Conservation (phyloP, 2,797 vertebrate species). For the Argya squamiceps region DNA sequence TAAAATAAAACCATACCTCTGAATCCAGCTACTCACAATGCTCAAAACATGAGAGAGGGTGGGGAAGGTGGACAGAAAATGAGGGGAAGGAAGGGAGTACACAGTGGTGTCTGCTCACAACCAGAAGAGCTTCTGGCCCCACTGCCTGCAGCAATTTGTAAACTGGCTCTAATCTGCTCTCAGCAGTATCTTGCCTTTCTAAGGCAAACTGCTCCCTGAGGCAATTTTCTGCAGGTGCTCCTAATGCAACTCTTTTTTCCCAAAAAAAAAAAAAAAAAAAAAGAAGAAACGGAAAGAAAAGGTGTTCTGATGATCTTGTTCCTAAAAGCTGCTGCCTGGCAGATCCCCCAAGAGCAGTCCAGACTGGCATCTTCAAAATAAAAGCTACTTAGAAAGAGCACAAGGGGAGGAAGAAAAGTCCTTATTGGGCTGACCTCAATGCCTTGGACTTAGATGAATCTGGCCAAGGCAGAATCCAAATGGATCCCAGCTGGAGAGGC, state of each 20-base stretch:
- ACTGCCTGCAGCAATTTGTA: neutral
- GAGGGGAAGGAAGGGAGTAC: neutral
- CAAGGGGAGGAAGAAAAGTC: neutral
- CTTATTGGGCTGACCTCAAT: neutral
- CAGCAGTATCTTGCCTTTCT: neutral
- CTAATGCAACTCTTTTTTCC: neutral
- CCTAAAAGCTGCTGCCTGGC: neutral
- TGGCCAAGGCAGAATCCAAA: neutral
- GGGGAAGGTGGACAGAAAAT: neutral
- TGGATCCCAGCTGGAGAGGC: neutral
- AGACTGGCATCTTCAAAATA: neutral
- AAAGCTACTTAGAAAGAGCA: neutral
- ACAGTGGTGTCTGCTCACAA: neutral
- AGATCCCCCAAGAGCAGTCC: neutral
- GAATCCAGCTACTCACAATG: neutral
- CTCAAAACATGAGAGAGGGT: accelerated
- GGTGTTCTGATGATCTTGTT: neutral
- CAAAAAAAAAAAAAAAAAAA: neutral
- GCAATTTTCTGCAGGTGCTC: constrained; percentile 31
- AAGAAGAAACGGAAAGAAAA: neutral
- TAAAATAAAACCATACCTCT: neutral
- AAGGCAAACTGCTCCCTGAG: neutral
- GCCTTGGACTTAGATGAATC: accelerated
- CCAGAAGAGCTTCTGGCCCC: neutral
- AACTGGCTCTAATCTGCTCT: neutral